Percentiles rank a stretch among this genome's conserved stretches.
phyloP scores from a whole-genome alignment of 2,888 invertebrate genomes.

The Furcula furcula region DNA sequence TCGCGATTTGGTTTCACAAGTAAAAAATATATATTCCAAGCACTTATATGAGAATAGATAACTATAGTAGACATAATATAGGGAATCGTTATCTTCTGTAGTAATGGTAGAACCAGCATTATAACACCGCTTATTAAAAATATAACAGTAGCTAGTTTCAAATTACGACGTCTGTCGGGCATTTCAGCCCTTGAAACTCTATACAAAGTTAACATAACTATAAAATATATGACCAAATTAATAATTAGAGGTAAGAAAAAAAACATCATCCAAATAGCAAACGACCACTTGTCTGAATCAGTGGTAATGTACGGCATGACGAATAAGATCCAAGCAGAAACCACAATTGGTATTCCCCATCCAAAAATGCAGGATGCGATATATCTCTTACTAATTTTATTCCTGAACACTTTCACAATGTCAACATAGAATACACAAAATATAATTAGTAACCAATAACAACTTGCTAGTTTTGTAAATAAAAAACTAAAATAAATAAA shows the following conservation, averaged over 20 bases:
- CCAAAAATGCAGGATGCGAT: neutral
- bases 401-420: neutral
- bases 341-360: neutral
- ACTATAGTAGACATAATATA: neutral
- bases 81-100: slow-evolving; percentile 4
- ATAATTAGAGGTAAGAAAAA: neutral
- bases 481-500: neutral
- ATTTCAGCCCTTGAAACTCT: neutral
- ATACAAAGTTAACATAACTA: neutral
- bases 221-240: neutral
- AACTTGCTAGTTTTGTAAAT: neutral
- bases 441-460: slow-evolving; percentile 11
- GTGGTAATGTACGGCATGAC: neutral
- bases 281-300: neutral
- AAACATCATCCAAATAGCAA: neutral
- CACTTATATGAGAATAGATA: neutral
- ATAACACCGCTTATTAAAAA: slow-evolving; percentile 6
- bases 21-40: neutral
- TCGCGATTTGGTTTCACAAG: neutral
- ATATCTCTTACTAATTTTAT: neutral
- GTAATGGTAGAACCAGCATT: neutral
- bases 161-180: neutral
- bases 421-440: slow-evolving; percentile 13
- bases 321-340: neutral
- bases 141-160: slow-evolving; percentile 1